Base-by-base conservation (phyloP, 2,113 vertebrate species). In the Microcebus murinus region DNA sequence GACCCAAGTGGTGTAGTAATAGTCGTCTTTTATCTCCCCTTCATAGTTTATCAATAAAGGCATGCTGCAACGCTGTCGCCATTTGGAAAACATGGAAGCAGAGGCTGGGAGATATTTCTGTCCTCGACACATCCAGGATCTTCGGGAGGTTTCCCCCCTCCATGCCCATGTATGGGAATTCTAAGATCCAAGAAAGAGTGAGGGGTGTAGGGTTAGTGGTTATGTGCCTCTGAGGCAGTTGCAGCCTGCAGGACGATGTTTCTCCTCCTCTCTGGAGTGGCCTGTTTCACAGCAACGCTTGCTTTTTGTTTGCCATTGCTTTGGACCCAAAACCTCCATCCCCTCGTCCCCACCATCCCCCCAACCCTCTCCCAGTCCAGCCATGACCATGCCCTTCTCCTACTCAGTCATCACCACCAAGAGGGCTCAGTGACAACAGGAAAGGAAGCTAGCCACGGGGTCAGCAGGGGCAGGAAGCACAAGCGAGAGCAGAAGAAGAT, bases 41-140 rank as follows among this genome's bases (percentile, higher is more conserved):
- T 83, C 57, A 39, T 25, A n/a, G 42, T 63, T 91, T 83, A 68
- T 31, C 70, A 68, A 68, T 39, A 57, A 79, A 95, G 39, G 27
- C 10, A 42, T 39, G 9, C 57, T 57, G 45, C 61, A 57, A 45
- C 23, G 39, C 39, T 61, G 36, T 36, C 48, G 23, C 36, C 31
- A n/a, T 0, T 45, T 14, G 61, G 71, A n/a, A 50, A 82, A 18
- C 59, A 15, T 31, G 39, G 36, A 45, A 20, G 50, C 68, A 68
- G 34, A 77, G 39, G 39, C 74, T 23, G 34, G 39, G 50, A 77
- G 21, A 57, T 45, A 18, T 45, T 57, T 55, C 57, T 76, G 34
- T 42, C 57, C 59, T 55, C 34, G 45, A n/a, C 74, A 39, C 11
- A 29, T 18, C 45, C 65, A 23, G 9, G 36, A 36, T 45, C 61